phyloP scores from a whole-genome alignment of 2,113 vertebrate genomes.

The Mungos mungo region DNA sequence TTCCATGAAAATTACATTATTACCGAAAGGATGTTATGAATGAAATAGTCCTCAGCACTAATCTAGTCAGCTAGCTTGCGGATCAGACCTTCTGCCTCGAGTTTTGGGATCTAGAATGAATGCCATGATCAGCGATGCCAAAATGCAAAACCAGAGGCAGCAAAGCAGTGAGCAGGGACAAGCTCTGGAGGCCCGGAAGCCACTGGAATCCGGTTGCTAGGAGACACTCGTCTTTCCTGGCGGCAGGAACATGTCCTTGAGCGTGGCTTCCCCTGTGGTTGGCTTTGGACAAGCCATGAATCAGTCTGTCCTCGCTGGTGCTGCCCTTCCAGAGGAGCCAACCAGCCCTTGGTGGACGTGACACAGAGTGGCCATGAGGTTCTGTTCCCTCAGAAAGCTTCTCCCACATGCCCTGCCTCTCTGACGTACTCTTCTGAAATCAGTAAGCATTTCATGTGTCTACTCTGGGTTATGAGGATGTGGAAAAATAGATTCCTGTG shows the following conservation, averaged over 20 bases:
- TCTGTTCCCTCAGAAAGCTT: background rate
- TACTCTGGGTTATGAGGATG: background rate
- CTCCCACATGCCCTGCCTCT: background rate
- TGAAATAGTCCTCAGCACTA: background rate
- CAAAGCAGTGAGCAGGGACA: background rate
- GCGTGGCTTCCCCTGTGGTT: conserved; percentile 67
- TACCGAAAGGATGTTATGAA: background rate
- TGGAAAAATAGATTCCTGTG: background rate
- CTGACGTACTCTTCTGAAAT: background rate
- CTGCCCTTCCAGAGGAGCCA: background rate
- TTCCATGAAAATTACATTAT: background rate
- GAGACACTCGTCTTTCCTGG: conserved; percentile 70
- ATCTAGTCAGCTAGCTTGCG: background rate
- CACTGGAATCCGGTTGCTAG: conserved; percentile 74
- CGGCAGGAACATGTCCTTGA: conserved; percentile 78
- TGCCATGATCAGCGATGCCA: background rate
- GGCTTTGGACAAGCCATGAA: conserved; percentile 67
- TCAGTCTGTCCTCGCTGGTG: conserved; percentile 6
- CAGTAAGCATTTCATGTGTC: background rate
- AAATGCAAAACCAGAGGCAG: conserved; percentile 42
- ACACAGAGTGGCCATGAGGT: background rate
- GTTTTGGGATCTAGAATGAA: background rate
- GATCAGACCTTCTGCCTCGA: background rate
- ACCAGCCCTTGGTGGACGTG: background rate
- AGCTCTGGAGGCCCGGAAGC: conserved; percentile 60